These are phyloP conservation scores for Poeciliopsis occidentalis DNA, from an alignment of 2,113 vertebrate genomes.

Conservation along the genomic window DNA sequence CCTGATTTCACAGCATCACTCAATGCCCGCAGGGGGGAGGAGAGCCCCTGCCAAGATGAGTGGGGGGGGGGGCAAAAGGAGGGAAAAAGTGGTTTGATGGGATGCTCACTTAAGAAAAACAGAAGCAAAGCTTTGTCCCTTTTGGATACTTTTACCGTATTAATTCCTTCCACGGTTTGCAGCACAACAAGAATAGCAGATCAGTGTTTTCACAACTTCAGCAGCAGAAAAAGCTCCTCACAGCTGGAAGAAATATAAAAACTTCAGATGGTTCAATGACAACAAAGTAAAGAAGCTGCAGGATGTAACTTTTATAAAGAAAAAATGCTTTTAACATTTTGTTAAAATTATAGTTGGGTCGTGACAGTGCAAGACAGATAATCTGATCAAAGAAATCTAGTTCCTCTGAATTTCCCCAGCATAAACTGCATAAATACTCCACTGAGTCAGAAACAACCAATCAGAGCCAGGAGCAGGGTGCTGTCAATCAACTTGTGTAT, in stretches of 20 bases:
- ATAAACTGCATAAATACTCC: too few relatives aligned
- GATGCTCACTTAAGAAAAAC: constrained; percentile 34
- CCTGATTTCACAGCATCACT: constrained; percentile 65
- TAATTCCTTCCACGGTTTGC: neutral
- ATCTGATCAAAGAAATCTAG: too few relatives aligned
- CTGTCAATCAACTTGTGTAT: too few relatives aligned
- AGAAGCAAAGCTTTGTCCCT: constrained; percentile 27
- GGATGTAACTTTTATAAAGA: too few relatives aligned
- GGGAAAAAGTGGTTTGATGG: constrained; percentile 21
- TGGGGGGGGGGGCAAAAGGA: constrained; percentile 1
- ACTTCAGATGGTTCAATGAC: neutral
- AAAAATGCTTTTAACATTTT: too few relatives aligned
- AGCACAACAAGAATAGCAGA: neutral
- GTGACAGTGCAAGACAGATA: too few relatives aligned
- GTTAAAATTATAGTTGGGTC: too few relatives aligned
- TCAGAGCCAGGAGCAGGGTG: too few relatives aligned
- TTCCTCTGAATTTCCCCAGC: too few relatives aligned
- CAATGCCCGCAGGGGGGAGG: constrained; percentile 30
- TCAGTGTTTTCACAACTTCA: constrained; percentile 1
- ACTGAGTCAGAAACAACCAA: too few relatives aligned
- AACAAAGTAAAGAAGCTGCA: constrained; percentile 6
- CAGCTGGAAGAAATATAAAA: constrained; percentile 5
- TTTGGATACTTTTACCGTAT: constrained; percentile 8
- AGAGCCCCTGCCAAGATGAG: constrained; percentile 31
- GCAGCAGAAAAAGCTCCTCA: neutral